phyloP scores from a whole-genome alignment of 2,888 invertebrate species.

The Patella ulyssiponensis region DNA sequence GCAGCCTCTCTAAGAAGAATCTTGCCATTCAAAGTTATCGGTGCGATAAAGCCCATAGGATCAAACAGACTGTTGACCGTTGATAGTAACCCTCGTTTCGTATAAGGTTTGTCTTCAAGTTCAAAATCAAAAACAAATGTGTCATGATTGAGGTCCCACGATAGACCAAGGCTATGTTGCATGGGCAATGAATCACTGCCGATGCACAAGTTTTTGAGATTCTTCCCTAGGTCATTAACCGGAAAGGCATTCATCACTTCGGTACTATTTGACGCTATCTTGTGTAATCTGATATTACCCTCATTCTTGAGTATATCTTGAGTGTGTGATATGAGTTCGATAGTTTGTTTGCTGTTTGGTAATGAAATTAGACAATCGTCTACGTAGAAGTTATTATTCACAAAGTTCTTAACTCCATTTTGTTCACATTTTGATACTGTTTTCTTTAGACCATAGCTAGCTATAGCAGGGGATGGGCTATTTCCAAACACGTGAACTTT shows the following conservation, averaged over 20 bases:
- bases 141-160: conserved; percentile 14
- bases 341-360: neutral
- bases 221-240: conserved; percentile 10
- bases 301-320: neutral
- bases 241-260: conserved; percentile 12
- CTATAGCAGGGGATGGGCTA: conserved; percentile 32
- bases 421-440: conserved; percentile 13
- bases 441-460: conserved; percentile 32
- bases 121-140: neutral
- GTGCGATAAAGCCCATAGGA: conserved; percentile 20
- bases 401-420: neutral
- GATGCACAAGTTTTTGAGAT: conserved; percentile 6
- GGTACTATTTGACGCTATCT: conserved; percentile 7
- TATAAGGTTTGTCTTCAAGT: conserved; percentile 9
- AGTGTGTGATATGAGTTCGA: neutral
- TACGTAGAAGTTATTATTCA: neutral
- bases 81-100: conserved; percentile 1
- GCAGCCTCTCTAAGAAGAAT: conserved; percentile 9
- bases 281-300: conserved; percentile 9
- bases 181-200: neutral
- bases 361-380: neutral
- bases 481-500: conserved; percentile 36
- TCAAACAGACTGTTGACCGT: conserved; percentile 19
- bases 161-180: conserved; percentile 16
- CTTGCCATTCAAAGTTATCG: conserved; percentile 10